phyloP scores from a whole-genome alignment of 1,140 invertebrate genomes.

The Oryctes rhinoceros region DNA sequence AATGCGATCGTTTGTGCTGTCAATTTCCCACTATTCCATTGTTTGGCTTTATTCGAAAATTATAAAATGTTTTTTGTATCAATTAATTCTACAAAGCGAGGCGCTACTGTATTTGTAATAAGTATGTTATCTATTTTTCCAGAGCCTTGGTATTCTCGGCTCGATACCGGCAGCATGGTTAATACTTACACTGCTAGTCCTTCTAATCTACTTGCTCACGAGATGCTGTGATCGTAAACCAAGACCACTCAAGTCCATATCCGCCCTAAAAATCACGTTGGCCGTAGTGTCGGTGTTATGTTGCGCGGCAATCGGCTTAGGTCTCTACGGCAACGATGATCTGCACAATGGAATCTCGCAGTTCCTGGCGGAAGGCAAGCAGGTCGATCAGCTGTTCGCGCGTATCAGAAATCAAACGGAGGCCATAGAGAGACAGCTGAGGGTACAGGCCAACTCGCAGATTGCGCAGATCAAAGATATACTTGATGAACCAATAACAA shows the following conservation, averaged over 20 bases:
- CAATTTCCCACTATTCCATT: no score
- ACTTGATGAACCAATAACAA: conserved; percentile 77
- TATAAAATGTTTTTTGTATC: no score
- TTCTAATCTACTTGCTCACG: conserved; percentile 90
- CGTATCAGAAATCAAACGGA: conserved; percentile 77
- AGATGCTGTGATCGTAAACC: conserved; percentile 93
- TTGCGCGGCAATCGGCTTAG: conserved; percentile 77
- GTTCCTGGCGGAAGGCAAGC: conserved; percentile 78
- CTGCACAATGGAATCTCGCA: conserved; percentile 88
- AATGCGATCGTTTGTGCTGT: no score
- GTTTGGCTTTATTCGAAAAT: no score
- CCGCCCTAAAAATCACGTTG: conserved; percentile 82
- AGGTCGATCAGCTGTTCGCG: conserved; percentile 78
- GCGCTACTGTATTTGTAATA: background rate
- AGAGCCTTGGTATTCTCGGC: conserved; percentile 90
- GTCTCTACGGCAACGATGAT: conserved; percentile 93
- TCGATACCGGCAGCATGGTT: conserved; percentile 90
- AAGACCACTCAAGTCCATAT: conserved; percentile 83
- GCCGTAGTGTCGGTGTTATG: conserved; percentile 85
- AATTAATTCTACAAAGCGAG: no score
- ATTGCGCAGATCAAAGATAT: conserved; percentile 75
- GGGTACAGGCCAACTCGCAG: conserved; percentile 60
- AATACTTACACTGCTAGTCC: conserved; percentile 85
- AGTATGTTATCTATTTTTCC: conserved; percentile 59
- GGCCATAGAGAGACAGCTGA: conserved; percentile 56